Base-by-base conservation (phyloP, 2,113 vertebrate genomes). In the Leptocoma aspasia region DNA sequence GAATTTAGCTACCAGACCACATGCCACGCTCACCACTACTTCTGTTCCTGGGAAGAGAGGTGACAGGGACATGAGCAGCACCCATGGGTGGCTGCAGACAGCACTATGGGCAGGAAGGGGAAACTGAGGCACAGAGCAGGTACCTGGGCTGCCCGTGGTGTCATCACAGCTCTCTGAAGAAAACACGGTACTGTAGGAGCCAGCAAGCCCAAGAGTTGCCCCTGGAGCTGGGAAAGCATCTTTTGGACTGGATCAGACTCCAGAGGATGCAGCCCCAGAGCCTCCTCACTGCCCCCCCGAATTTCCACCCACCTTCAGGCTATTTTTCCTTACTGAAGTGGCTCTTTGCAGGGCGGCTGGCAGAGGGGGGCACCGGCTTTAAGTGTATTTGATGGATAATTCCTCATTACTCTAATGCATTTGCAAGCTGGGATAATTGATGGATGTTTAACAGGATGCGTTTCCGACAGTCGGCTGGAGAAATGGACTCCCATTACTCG, bases 381-480 rank as follows among this genome's bases (percentile, higher is more conserved):
- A 96, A 97, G 93, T 96, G 94, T 96, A 93, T 94, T 86, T 96
- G 96, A 94, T 97, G 97, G 97, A 82, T 97, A 97, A 97, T 96
- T 97, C 96, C 94, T 97, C 94, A 94, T 96, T 97, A 96, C 94
- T 90, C 95, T 97, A 97, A 97, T 97, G 97, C 97, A 94, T 96
- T 96, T 94, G 94, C 96, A 95, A 97, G 96, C 96, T 90, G 95
- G 95, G 96, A 94, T 97, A 97, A 96, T 97, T 97, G 96, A 97
- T 97, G 97, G 96, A 95, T 97, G 97, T 94, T 97, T 96, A 95
- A 96, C 97, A 97, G 96, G 96, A 96, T 96, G 97, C 73, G 66
- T 90, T 97, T 97, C 97, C 96, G 96, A 96, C 96, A 90, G 94
- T 86, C 72, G 81, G 94, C 96, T 91, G 92, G 87, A 96, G 96